These are phyloP conservation scores for Halocaridina rubra DNA, from an alignment of 2,888 invertebrate species.

Conservation along the genomic window DNA sequence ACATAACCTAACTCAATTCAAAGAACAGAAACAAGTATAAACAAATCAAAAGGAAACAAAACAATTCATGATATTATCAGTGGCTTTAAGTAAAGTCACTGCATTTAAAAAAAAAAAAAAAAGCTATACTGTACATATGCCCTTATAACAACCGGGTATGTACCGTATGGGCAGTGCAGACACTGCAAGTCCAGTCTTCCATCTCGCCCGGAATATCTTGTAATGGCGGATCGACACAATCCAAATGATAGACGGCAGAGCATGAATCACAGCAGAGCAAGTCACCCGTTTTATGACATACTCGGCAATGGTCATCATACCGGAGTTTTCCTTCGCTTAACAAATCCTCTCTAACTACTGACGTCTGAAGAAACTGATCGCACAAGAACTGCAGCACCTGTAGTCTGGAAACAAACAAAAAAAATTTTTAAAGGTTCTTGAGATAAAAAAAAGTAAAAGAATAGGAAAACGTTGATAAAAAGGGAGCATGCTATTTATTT, in stretches of 20 bases:
- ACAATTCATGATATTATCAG: no score
- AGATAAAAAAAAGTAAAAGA: no score
- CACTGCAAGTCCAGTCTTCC: conserved; percentile 96
- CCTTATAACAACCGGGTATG: conserved; percentile 7
- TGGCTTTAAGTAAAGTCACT: no score
- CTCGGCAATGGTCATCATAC: conserved; percentile 92
- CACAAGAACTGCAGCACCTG: conserved; percentile 89
- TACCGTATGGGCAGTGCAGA: conserved; percentile 91
- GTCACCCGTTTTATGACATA: conserved; percentile 93
- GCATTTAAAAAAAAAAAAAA: no score
- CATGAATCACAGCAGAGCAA: conserved; percentile 97
- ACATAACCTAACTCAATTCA: no score
- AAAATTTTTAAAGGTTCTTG: no score
- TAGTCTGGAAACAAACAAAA: conserved; percentile 49
- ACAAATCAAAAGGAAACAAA: no score
- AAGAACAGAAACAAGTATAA: no score
- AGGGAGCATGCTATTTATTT: no score
- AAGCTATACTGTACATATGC: neutral
- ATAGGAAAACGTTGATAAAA: no score
- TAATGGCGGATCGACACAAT: conserved; percentile 95
- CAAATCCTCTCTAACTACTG: conserved; percentile 92
- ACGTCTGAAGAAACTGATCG: conserved; percentile 93
- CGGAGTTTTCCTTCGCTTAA: conserved; percentile 91
- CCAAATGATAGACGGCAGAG: conserved; percentile 96
- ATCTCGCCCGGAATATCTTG: conserved; percentile 84